A percentile compares a stretch with the other conserved stretches of the same genome.
Evolutionary conservation across 2,888 invertebrate species (phyloP).

Genomic region (Mesorhabditis spiculigera): DNA sequence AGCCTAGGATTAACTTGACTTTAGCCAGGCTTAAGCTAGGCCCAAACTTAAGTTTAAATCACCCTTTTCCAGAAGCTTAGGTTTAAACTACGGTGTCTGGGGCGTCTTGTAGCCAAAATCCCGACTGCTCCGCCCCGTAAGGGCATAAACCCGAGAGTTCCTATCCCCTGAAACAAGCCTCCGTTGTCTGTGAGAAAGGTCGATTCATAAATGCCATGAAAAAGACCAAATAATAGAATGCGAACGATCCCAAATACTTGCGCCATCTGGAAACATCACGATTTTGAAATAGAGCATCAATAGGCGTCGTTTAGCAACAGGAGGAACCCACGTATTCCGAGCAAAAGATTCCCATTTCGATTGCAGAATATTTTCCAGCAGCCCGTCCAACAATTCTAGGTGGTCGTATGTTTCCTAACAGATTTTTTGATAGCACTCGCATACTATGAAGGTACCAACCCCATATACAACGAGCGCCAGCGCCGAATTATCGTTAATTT

Average conservation of each 20-base stretch:
- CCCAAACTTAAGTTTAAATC: too few species aligned
- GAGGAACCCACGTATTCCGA: neutral
- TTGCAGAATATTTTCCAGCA: constrained; percentile 87
- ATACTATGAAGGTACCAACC: constrained; percentile 62
- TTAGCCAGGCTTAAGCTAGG: too few species aligned
- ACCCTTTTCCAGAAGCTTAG: too few species aligned
- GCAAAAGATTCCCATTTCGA: constrained; percentile 98
- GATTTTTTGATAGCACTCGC: constrained; percentile 76
- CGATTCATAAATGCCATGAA: constrained; percentile 82
- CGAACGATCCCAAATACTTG: constrained; percentile 77
- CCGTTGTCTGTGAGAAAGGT: constrained; percentile 61
- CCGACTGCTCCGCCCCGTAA: too few species aligned
- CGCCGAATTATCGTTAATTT: constrained; percentile 90
- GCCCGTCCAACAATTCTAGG: constrained; percentile 86
- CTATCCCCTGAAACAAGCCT: constrained; percentile 22
- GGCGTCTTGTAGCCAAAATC: too few species aligned
- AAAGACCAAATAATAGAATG: constrained; percentile 83
- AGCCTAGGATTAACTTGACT: too few species aligned
- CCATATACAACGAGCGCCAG: constrained; percentile 93
- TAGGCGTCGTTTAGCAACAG: constrained; percentile 4
- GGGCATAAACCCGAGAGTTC: too few species aligned
- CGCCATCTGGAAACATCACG: constrained; percentile 40
- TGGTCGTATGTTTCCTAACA: constrained; percentile 86
- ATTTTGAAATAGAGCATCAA: neutral
- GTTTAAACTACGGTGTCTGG: too few species aligned